These are phyloP conservation scores for Nineta flava DNA, from an alignment of 2,888 invertebrate species.

Conservation along the genomic window DNA sequence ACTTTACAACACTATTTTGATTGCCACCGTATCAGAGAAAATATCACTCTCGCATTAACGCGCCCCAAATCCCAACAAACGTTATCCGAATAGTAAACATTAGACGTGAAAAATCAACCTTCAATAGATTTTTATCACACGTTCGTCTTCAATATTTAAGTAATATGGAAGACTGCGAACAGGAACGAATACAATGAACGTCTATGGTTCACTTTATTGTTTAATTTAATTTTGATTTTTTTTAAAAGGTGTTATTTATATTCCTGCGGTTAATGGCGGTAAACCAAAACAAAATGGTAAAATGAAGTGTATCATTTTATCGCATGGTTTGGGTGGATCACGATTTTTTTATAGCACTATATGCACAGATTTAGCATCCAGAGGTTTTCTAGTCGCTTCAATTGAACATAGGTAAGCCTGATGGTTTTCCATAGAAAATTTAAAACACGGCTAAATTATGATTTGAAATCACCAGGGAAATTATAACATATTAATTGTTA, in stretches of 20 bases:
- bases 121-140: too few species aligned
- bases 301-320: constrained; percentile 42
- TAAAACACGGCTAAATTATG: too few species aligned
- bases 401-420: constrained; percentile 40
- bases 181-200: not conserved
- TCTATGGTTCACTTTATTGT: not conserved
- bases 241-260: constrained; percentile 27
- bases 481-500: too few species aligned
- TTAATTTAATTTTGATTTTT: not conserved
- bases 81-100: too few species aligned
- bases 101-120: too few species aligned
- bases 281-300: constrained; percentile 23
- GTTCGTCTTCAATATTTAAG: too few species aligned
- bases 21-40: too few species aligned
- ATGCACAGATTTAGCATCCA: constrained; percentile 44
- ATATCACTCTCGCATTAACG: too few species aligned
- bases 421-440: not conserved
- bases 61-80: too few species aligned
- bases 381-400: constrained; percentile 47
- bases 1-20: too few species aligned
- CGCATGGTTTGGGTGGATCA: constrained; percentile 46
- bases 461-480: too few species aligned
- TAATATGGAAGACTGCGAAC: too few species aligned
- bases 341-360: constrained; percentile 42
- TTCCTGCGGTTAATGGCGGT: constrained; percentile 35